Evolutionary conservation across 2,113 vertebrate species (phyloP).

Genomic region (Phrynosoma blainvillii): DNA sequence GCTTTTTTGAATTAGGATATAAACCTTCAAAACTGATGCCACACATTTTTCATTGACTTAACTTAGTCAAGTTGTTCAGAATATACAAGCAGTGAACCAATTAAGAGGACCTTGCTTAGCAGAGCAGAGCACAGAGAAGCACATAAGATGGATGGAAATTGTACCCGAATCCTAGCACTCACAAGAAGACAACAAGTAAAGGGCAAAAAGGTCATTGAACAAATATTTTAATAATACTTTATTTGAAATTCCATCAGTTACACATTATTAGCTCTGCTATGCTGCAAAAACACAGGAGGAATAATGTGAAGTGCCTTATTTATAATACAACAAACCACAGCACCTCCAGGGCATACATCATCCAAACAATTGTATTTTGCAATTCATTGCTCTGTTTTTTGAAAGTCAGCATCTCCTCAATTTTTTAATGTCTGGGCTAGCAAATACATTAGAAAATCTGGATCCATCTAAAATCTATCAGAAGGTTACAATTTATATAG

Average conservation of each 20-base stretch:
- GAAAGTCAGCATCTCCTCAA: slow-evolving; percentile 50
- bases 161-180: slow-evolving; percentile 34
- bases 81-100: slow-evolving; percentile 41
- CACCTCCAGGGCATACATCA: slow-evolving; percentile 45
- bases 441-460: slow-evolving; percentile 17
- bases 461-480: slow-evolving; percentile 10
- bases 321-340: slow-evolving; percentile 62
- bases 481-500: not conserved
- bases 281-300: slow-evolving; percentile 54
- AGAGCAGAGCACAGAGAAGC: slow-evolving; percentile 39
- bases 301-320: slow-evolving; percentile 60
- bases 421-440: slow-evolving; percentile 26
- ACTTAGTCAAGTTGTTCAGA: slow-evolving; percentile 40
- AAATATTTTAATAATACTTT: slow-evolving; percentile 74
- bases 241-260: slow-evolving; percentile 75
- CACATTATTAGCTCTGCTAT: slow-evolving; percentile 68
- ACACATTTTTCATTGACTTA: slow-evolving; percentile 38
- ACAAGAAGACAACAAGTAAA: slow-evolving; percentile 54
- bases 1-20: slow-evolving; percentile 24
- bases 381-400: slow-evolving; percentile 48
- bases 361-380: slow-evolving; percentile 47
- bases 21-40: slow-evolving; percentile 52
- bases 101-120: slow-evolving; percentile 38
- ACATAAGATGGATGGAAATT: slow-evolving; percentile 27
- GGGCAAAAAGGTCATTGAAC: slow-evolving; percentile 62